Percentiles rank a stretch among this genome's conserved stretches.
These are phyloP conservation scores for Rhagonycha fulva DNA, from an alignment of 2,888 invertebrate species.

Conservation along the genomic window DNA sequence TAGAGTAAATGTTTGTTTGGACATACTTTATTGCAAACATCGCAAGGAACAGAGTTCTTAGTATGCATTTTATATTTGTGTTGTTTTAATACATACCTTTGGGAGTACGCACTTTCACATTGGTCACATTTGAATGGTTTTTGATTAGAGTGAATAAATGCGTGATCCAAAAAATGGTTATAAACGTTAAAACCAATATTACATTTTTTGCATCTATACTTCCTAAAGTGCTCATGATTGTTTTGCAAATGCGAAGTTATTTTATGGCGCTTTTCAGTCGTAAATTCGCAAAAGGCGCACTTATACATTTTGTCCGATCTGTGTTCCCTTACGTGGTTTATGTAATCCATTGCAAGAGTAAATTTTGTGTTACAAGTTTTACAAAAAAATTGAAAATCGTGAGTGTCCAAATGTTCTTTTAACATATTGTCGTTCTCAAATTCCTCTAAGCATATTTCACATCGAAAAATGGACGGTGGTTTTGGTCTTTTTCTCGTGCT, in stretches of 20 bases:
- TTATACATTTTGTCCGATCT: background rate
- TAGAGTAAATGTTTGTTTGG: background rate
- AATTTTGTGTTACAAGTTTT: background rate
- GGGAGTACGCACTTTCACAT: background rate
- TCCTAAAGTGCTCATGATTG: background rate
- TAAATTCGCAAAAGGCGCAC: slow-evolving; percentile 12
- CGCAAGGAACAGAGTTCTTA: background rate
- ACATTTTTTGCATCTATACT: background rate
- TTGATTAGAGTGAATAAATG: background rate
- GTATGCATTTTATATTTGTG: background rate
- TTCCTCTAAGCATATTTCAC: slow-evolving; percentile 15
- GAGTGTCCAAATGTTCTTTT: background rate
- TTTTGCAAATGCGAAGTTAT: background rate
- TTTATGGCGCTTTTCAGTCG: background rate
- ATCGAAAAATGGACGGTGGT: background rate
- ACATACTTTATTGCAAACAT: background rate
- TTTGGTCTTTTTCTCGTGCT: background rate
- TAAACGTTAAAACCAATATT: background rate
- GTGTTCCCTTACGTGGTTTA: background rate
- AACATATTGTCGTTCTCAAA: background rate
- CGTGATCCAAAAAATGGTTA: background rate
- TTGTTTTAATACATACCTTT: background rate
- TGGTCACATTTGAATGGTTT: slow-evolving; percentile 10
- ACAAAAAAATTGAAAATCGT: slow-evolving; percentile 7
- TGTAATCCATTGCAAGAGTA: background rate